Percentiles rank a stretch among this genome's conserved stretches.
Evolutionary conservation across 2,888 invertebrate species (phyloP).

Genomic region (Drosophila incognita): DNA sequence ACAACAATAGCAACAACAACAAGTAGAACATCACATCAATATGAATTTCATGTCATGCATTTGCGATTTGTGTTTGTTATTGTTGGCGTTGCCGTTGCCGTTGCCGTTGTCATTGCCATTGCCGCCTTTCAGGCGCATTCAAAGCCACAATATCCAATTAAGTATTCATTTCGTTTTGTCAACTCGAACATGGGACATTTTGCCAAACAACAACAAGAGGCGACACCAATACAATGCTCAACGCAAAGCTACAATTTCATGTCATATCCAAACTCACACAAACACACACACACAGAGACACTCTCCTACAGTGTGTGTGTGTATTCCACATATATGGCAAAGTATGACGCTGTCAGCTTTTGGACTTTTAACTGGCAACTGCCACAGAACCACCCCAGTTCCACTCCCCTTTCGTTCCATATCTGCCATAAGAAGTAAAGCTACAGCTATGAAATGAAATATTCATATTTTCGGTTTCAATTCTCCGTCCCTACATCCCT

Average conservation of each 20-base stretch:
- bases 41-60: constrained; percentile 24
- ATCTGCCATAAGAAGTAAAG: constrained; percentile 6
- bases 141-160: constrained; percentile 74
- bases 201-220: constrained; percentile 21
- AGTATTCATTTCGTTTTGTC: constrained; percentile 75
- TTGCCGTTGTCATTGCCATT: constrained; percentile 34
- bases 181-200: constrained; percentile 53
- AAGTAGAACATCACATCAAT: constrained; percentile 8
- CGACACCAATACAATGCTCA: constrained; percentile 29
- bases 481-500: constrained; percentile 1
- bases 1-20: constrained; percentile 4
- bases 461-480: constrained; percentile 65
- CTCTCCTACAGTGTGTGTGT: constrained; percentile 7
- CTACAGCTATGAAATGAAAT: constrained; percentile 53
- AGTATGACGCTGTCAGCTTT: constrained; percentile 49
- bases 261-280: constrained; percentile 42
- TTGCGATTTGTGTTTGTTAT: constrained; percentile 4
- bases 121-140: constrained; percentile 61
- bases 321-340: constrained; percentile 20
- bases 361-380: constrained; percentile 46
- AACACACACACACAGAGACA: constrained; percentile 8
- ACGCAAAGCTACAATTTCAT: constrained; percentile 62
- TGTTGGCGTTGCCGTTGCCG: constrained; percentile 32
- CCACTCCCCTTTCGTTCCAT: not conserved
- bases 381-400: constrained; percentile 7